Conservation (phyloP, 2,888 invertebrate species). For the Hirtodrosophila confusa region DNA sequence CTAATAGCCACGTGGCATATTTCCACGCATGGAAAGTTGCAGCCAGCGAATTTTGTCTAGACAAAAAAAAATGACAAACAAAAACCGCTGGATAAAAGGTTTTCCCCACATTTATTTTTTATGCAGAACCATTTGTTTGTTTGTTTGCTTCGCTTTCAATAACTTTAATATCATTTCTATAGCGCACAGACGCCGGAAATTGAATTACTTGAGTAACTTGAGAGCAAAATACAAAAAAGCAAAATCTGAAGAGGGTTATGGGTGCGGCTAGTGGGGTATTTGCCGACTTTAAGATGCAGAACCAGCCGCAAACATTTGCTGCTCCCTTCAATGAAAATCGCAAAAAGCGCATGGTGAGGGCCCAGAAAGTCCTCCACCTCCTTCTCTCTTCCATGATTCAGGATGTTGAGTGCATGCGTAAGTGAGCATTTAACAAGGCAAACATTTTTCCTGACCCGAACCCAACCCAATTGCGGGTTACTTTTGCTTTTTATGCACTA, state of each 20-base stretch:
- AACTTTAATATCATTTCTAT: slow-evolving; percentile 65
- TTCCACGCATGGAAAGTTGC: slow-evolving; percentile 52
- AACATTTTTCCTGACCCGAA: slow-evolving; percentile 24
- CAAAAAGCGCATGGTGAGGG: slow-evolving; percentile 3
- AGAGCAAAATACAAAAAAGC: slow-evolving; percentile 22
- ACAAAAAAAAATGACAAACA: slow-evolving; percentile 65
- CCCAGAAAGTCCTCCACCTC: too few relatives aligned
- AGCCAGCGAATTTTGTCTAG: slow-evolving; percentile 53
- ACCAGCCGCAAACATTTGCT: slow-evolving; percentile 49
- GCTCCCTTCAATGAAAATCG: slow-evolving; percentile 10
- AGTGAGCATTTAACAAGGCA: slow-evolving; percentile 57
- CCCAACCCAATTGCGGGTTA: slow-evolving; percentile 13
- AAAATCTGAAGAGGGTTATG: background rate
- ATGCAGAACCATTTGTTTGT: slow-evolving; percentile 17
- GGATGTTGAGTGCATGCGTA: slow-evolving; percentile 44
- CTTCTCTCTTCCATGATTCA: too few relatives aligned
- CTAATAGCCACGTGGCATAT: slow-evolving; percentile 71
- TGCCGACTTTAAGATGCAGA: slow-evolving; percentile 39
- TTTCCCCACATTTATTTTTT: slow-evolving; percentile 45
- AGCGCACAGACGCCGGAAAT: slow-evolving; percentile 59
- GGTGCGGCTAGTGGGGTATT: slow-evolving; percentile 3
- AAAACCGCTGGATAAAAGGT: slow-evolving; percentile 55
- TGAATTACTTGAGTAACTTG: slow-evolving; percentile 66
- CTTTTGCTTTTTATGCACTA: slow-evolving; percentile 27
- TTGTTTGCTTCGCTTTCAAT: slow-evolving; percentile 58